Base-by-base conservation (phyloP, 2,797 vertebrate genomes). In the Myotis daubentonii region DNA sequence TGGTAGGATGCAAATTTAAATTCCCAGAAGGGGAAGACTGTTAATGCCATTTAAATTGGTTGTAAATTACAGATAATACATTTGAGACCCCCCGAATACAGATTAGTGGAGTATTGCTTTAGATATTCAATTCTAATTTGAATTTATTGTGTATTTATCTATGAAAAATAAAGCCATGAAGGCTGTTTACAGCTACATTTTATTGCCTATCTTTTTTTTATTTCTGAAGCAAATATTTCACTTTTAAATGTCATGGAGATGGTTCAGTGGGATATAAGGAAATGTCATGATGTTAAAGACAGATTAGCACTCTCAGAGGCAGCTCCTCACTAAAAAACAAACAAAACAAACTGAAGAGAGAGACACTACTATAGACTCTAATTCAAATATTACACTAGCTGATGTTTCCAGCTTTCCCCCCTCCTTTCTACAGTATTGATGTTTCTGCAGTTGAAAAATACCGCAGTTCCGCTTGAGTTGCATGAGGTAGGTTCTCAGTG, bases 41-140 rank as follows among this genome's bases (percentile, higher is more conserved):
- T 98, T 98, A 98, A 98, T 98, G 98, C 98, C 98, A 98, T 98
- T 98, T 98, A 98, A 98, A 98, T 98, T 98, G 98, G 98, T 98
- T 98, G 98, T 98, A 98, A 98, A 98, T 98, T 98, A 98, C 98
- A 98, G 98, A 98, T 98, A 98, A 98, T 98, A 98, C 97, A 94
- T 98, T 98, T 97, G 98, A 98, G 98, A 98, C 98, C 94, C 95
- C 95, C 94, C 93, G 98, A 98, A 98, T 98, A 98, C 98, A 98
- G 98, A 98, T 98, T 98, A 98, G 98, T 89, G 95, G 97, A 97
- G 97, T 97, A 97, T 97, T 97, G 98, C 97, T 96, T 98, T 97
- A 98, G 89, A 97, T 98, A 98, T 98, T 97, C 97, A 98, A 92
- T 96, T 96, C 93, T 96, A 94, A 92, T 97, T 97, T 97, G 97